Percentiles rank a stretch among this genome's conserved stretches.
Evolutionary conservation across 1,140 invertebrate genomes (phyloP).

Genomic region (Heliconius hermathena): DNA sequence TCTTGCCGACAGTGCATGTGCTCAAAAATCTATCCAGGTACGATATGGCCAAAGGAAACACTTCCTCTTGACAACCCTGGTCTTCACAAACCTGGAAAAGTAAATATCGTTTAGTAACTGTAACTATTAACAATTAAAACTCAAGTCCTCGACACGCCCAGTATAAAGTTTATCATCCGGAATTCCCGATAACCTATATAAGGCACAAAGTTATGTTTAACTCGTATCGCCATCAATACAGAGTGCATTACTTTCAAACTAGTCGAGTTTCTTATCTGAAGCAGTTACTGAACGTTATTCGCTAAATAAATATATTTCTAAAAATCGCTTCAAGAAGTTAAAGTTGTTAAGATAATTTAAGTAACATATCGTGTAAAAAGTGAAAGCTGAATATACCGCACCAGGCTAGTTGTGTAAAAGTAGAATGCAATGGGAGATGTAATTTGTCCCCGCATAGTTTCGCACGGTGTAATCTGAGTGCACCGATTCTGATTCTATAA

Average conservation of each 20-base stretch:
- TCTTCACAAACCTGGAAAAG: slow-evolving; percentile 93
- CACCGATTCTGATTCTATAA: slow-evolving; percentile 45
- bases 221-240: slow-evolving; percentile 69
- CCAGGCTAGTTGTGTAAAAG: slow-evolving; percentile 43
- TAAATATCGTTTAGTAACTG: slow-evolving; percentile 43
- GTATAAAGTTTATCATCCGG: slow-evolving; percentile 66
- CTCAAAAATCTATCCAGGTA: slow-evolving; percentile 96
- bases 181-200: slow-evolving; percentile 79
- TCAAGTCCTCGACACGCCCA: slow-evolving; percentile 52
- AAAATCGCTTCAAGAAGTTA: neutral
- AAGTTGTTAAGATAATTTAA: slow-evolving; percentile 1
- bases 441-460: slow-evolving; percentile 65
- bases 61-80: slow-evolving; percentile 94
- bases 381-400: slow-evolving; percentile 47
- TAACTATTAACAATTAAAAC: slow-evolving; percentile 44
- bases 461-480: slow-evolving; percentile 67
- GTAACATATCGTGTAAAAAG: slow-evolving; percentile 31
- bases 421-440: slow-evolving; percentile 50
- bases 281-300: slow-evolving; percentile 51
- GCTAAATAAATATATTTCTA: slow-evolving; percentile 24
- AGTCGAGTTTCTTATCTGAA: slow-evolving; percentile 65
- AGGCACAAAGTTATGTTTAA: slow-evolving; percentile 67
- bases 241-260: slow-evolving; percentile 60
- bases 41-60: slow-evolving; percentile 94
- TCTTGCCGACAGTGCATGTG: slow-evolving; percentile 89